A percentile compares a stretch with the other conserved stretches of the same genome.
These are phyloP conservation scores for Xiphophorus hellerii DNA, from an alignment of 2,113 vertebrate species.

Conservation along the genomic window DNA sequence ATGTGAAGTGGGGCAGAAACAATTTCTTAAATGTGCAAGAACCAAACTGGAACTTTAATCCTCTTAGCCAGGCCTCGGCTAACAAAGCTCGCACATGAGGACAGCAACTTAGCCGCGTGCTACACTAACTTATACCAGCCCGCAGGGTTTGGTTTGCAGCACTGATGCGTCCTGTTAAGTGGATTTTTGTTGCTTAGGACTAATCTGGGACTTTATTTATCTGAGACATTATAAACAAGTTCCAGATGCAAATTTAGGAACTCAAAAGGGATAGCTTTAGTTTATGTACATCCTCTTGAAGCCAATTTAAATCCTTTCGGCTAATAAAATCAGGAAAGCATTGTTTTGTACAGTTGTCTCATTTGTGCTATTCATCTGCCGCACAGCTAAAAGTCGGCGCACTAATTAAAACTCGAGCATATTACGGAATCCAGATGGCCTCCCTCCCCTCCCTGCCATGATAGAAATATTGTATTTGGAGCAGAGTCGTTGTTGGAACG, in stretches of 20 bases:
- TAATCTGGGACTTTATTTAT: slow-evolving; percentile 17
- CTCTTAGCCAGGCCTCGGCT: slow-evolving; percentile 76
- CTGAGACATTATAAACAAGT: not conserved
- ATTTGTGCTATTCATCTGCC: slow-evolving; percentile 66
- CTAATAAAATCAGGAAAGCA: slow-evolving; percentile 56
- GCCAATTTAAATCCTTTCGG: slow-evolving; percentile 55
- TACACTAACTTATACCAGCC: slow-evolving; percentile 58
- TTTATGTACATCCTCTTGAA: slow-evolving; percentile 47
- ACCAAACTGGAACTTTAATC: slow-evolving; percentile 83
- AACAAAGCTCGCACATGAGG: slow-evolving; percentile 72
- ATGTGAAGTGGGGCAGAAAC: slow-evolving; percentile 83
- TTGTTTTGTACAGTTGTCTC: slow-evolving; percentile 54
- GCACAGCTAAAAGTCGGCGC: slow-evolving; percentile 65
- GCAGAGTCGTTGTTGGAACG: slow-evolving; percentile 66
- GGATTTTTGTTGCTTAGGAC: slow-evolving; percentile 26
- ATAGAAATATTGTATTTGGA: slow-evolving; percentile 71
- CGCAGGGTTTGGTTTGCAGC: slow-evolving; percentile 52
- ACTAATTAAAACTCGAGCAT: slow-evolving; percentile 67
- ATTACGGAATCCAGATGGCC: slow-evolving; percentile 72
- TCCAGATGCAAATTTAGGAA: not conserved
- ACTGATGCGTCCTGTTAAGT: slow-evolving; percentile 44
- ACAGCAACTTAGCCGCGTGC: slow-evolving; percentile 66
- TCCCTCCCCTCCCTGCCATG: slow-evolving; percentile 24
- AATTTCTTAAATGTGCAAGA: slow-evolving; percentile 82
- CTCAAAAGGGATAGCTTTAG: not conserved